Evolutionary conservation across 2,113 vertebrate genomes (phyloP).

Genomic region (Talpa occidentalis): DNA sequence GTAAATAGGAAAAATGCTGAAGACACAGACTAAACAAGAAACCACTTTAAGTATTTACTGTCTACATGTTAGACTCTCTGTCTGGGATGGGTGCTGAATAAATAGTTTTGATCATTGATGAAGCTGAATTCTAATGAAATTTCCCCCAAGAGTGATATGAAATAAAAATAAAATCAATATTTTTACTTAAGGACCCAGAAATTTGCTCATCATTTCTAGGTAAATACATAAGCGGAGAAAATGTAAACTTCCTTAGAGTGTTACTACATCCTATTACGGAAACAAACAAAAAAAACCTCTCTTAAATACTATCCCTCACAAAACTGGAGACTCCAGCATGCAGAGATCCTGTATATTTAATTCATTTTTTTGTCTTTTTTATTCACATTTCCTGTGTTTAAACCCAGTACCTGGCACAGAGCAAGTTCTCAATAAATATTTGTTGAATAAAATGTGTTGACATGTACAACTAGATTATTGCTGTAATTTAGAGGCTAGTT

Average conservation of each 20-base stretch:
- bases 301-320: not conserved
- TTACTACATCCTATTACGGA: not conserved
- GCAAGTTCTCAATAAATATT: not conserved
- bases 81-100: not conserved
- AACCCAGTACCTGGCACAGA: not conserved
- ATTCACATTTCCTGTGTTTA: not conserved
- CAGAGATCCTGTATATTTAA: not conserved
- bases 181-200: not conserved
- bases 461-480: not conserved
- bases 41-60: not conserved
- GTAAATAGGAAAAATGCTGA: not conserved
- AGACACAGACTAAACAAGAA: not conserved
- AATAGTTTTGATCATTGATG: not conserved
- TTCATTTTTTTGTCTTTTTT: not conserved
- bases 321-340: not conserved
- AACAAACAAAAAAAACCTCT: conserved; percentile 5
- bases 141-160: not conserved
- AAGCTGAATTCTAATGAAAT: conserved; percentile 45
- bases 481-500: not conserved
- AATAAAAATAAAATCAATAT: not conserved
- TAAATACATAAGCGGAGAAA: not conserved
- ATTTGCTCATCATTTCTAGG: conserved; percentile 20
- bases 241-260: not conserved
- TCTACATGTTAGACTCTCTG: not conserved
- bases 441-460: not conserved